Base-by-base conservation (phyloP, 2,797 vertebrate species). In the Linurgus olivaceus region DNA sequence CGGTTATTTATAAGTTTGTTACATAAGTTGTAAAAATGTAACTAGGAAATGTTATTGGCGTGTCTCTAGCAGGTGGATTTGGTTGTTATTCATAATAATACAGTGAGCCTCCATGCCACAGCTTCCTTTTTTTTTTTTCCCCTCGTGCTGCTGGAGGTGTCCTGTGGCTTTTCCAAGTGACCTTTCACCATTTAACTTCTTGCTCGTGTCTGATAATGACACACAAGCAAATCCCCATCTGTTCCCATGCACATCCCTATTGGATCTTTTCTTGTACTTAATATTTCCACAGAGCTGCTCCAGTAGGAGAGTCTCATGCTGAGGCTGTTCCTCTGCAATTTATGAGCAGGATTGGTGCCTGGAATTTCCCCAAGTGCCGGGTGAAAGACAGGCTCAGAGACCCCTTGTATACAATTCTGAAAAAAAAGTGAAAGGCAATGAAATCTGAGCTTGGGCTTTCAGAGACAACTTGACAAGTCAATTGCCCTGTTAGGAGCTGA, bases 381-480 rank as follows among this genome's bases (percentile, higher is more conserved):
- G 57, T 94, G 88, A 95, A 87, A 93, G 93, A 65, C 90, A 61
- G 54, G 42, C 77, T 93, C 67, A 28, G 86, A 96, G 90, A 82
- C 86, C 85, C 78, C 42, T 85, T 89, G 88, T 95, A 91, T 83
- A 87, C 72, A 82, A 80, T 44, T 79, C 79, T 21, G 68, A 6
- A 48, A 90, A 79, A 90, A 95, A 94, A 84, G 90, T 89, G 93
- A 93, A 96, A 94, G 83, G 94, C 86, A 97, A 92, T 96, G 95
- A 97, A 97, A 96, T 92, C 71, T 89, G 95, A 97, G 86, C 92
- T 87, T 0, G 0, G 83, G 92, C 93, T 95, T 93, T 93, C 90
- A 90, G 86, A 93, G 92, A 82, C 92, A 93, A 61, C 88, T 97
- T 96, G 95, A 97, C 95, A 97, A 94, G 95, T 97, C 96, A 97